These are phyloP conservation scores for Rhingia campestris DNA, from an alignment of 2,888 invertebrate species.

Conservation along the genomic window DNA sequence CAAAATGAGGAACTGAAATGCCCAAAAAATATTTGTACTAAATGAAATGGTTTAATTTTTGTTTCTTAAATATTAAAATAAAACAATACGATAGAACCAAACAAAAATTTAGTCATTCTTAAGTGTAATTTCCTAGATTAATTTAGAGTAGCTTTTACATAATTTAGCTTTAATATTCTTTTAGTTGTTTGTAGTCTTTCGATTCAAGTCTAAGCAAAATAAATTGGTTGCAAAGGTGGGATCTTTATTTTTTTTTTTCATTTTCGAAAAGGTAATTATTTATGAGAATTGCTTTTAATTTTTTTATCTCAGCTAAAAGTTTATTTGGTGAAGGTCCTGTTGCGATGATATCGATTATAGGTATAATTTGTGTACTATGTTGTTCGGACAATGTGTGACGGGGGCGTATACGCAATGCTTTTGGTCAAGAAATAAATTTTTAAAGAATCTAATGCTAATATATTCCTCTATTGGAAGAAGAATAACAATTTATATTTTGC, in stretches of 20 bases:
- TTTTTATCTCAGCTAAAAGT: constrained; percentile 46
- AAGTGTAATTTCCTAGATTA: constrained; percentile 67
- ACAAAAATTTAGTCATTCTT: constrained; percentile 53
- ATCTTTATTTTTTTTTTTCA: constrained; percentile 25
- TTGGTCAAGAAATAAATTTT: too few species aligned
- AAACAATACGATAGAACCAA: constrained; percentile 43
- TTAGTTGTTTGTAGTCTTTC: constrained; percentile 59
- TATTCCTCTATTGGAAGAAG: too few species aligned
- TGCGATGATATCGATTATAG: neutral
- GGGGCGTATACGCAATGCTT: too few species aligned
- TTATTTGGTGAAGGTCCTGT: neutral
- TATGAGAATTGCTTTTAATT: constrained; percentile 32
- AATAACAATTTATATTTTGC: too few species aligned
- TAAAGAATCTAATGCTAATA: too few species aligned
- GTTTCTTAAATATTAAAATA: constrained; percentile 30
- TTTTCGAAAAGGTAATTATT: constrained; percentile 45
- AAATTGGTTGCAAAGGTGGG: constrained; percentile 57
- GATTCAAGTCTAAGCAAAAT: constrained; percentile 61
- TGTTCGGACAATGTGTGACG: too few species aligned
- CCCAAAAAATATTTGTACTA: constrained; percentile 72
- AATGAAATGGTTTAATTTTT: constrained; percentile 62
- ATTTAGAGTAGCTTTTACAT: constrained; percentile 54
- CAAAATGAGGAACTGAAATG: constrained; percentile 63
- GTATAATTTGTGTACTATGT: too few species aligned
- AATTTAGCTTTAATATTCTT: constrained; percentile 47